These are phyloP conservation scores for Equus quagga DNA, from an alignment of 2,113 vertebrate genomes.

Conservation along the genomic window DNA sequence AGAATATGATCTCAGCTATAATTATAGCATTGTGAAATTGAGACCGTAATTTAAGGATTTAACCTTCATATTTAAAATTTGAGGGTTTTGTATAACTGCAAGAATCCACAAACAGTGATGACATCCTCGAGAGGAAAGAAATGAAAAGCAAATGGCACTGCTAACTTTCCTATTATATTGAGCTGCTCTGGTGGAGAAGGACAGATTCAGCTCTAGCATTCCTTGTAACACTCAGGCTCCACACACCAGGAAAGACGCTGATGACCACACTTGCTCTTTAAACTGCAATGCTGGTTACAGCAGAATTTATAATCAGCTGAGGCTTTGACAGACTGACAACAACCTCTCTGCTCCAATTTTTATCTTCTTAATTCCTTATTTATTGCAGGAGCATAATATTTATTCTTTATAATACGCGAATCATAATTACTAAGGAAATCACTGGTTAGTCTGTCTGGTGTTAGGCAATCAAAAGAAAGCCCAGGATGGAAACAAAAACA, in stretches of 20 bases:
- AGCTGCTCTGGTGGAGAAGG: not conserved
- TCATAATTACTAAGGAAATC: constrained; percentile 80
- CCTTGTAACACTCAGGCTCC: not conserved
- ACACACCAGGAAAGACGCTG: not conserved
- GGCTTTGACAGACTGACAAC: constrained; percentile 68
- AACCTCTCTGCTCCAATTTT: constrained; percentile 76
- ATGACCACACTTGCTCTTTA: constrained; percentile 38
- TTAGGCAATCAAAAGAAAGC: constrained; percentile 66
- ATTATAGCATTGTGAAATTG: constrained; percentile 56
- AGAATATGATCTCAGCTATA: constrained; percentile 73
- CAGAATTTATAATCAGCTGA: constrained; percentile 77
- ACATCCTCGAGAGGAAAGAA: constrained; percentile 57
- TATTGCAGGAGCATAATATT: constrained; percentile 72
- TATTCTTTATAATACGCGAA: constrained; percentile 80
- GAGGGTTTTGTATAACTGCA: constrained; percentile 67
- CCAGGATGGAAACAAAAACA: constrained; percentile 60
- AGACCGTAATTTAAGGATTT: constrained; percentile 74
- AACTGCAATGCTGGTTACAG: constrained; percentile 47
- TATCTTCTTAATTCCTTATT: constrained; percentile 75
- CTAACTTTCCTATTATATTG: constrained; percentile 55
- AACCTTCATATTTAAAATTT: constrained; percentile 72
- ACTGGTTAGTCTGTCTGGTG: constrained; percentile 65
- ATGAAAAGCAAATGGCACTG: constrained; percentile 25
- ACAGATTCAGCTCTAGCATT: constrained; percentile 3
- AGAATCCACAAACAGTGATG: constrained; percentile 64